phyloP scores from a whole-genome alignment of 1,140 invertebrate species.

The Goniozus legneri region DNA sequence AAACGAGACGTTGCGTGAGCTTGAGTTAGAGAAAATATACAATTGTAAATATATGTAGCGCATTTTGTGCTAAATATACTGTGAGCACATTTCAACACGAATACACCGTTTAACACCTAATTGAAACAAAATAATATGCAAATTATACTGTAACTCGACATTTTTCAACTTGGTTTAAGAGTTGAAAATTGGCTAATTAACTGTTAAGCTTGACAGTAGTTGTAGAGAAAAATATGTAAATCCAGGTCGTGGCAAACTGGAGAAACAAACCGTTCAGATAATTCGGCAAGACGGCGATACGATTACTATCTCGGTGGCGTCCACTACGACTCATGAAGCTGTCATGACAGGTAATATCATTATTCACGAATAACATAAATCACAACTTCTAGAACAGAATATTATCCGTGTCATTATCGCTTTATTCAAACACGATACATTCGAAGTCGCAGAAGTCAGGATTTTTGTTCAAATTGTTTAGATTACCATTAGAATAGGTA shows the following conservation, averaged over 20 bases:
- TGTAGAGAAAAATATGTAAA: slow-evolving; percentile 44
- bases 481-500: slow-evolving; percentile 21
- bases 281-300: slow-evolving; percentile 58
- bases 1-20: too few relatives aligned
- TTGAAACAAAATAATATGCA: too few relatives aligned
- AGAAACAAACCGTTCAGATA: slow-evolving; percentile 61
- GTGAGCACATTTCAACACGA: too few relatives aligned
- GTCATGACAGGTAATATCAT: slow-evolving; percentile 58
- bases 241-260: slow-evolving; percentile 53
- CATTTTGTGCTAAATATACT: too few relatives aligned
- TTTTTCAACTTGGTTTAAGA: too few relatives aligned
- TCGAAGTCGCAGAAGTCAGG: neutral
- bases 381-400: too few relatives aligned
- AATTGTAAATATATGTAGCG: too few relatives aligned
- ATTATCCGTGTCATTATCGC: too few relatives aligned
- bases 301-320: slow-evolving; percentile 62
- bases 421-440: neutral
- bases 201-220: slow-evolving; percentile 34
- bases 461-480: neutral
- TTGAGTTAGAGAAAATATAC: too few relatives aligned
- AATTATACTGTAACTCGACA: too few relatives aligned
- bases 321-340: slow-evolving; percentile 59
- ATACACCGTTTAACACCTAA: too few relatives aligned
- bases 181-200: slow-evolving; percentile 34
- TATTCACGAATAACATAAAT: neutral